Conservation (phyloP, 2,113 vertebrate genomes). For the Vimba vimba region DNA sequence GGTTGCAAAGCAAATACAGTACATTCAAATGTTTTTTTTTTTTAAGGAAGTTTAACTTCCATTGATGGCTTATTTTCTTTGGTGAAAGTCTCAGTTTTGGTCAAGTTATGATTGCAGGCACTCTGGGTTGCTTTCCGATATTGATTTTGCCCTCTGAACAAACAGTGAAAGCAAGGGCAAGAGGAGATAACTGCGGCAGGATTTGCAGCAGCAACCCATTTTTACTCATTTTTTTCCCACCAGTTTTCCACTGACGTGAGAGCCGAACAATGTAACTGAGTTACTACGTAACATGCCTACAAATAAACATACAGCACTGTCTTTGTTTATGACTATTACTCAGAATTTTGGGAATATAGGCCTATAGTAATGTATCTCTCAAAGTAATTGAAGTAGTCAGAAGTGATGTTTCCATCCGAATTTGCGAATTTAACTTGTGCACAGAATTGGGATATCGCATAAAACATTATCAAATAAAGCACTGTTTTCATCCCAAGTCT, state of each 20-base stretch:
- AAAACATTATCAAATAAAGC: no score
- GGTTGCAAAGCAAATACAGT: constrained; percentile 44
- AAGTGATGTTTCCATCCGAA: no score
- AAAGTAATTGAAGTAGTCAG: not conserved
- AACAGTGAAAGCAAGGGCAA: constrained; percentile 20
- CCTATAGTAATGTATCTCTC: not conserved
- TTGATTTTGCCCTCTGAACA: constrained; percentile 49
- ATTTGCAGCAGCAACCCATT: constrained; percentile 29
- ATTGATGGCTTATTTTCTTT: constrained; percentile 43
- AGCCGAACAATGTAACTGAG: not conserved
- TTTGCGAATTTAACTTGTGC: no score
- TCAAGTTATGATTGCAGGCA: constrained; percentile 26
- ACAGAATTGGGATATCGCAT: no score
- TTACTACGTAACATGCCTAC: not conserved
- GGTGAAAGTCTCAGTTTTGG: constrained; percentile 30
- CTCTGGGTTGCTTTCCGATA: constrained; percentile 26
- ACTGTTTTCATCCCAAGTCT: no score
- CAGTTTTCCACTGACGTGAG: not conserved
- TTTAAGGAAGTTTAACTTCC: constrained; percentile 25
- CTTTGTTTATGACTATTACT: not conserved
- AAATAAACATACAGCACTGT: not conserved
- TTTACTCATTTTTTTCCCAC: not conserved
- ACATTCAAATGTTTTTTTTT: constrained; percentile 52
- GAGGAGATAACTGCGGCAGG: constrained; percentile 47
- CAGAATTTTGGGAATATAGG: not conserved